Base-by-base conservation (phyloP, 2,797 vertebrate species). In the Neoniphon sammara region DNA sequence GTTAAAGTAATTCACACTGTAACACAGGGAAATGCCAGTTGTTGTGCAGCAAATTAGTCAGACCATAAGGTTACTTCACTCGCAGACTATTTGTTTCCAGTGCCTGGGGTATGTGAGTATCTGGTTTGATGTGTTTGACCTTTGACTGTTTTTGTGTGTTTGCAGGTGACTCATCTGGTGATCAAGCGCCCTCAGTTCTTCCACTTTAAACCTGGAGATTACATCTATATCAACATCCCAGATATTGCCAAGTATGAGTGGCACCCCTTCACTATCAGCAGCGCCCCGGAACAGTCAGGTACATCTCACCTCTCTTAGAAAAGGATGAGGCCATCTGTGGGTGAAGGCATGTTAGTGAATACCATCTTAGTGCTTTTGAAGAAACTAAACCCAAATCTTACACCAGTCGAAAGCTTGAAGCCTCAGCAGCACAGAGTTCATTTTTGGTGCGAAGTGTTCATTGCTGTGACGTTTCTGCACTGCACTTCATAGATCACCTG, bases 261-360 rank as follows among this genome's bases (percentile, higher is more conserved):
- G 97, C 96, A 97, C 2, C 97, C 96, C 0, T 98, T 98, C 86
- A 97, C 95, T 81, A 96, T 98, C 93, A 97, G 97, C 95, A 98
- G 96, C 0, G 95, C 97, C 0, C 97, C 96, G 0, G 97, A 98
- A 87, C 95, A 97, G 87, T 85, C 93, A 84, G 96, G 96, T 97
- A 86, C 21, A 0, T 0, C 9, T 25, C 20, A 10, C 20, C 18
- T 3, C 12, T 18, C 31, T 1, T 55, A 39, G 31, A 34, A 8
- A 34, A 2, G 7, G 5, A 34, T 34, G 31, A 34, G 31, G 31
- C 31, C 31, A 34, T 34, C 5, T 34, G 5, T 34, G 31, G 5
- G 2, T 34, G 5, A 34, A 34, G 5, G 5, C 31, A 7, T 34
- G 7, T 34, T 34, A 34, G 5, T 34, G 7, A 34, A 34, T 34